A percentile compares a stretch with the other conserved stretches of the same genome.
These are phyloP conservation scores for Mallotus villosus DNA, from an alignment of 2,797 vertebrate genomes.

Conservation along the genomic window DNA sequence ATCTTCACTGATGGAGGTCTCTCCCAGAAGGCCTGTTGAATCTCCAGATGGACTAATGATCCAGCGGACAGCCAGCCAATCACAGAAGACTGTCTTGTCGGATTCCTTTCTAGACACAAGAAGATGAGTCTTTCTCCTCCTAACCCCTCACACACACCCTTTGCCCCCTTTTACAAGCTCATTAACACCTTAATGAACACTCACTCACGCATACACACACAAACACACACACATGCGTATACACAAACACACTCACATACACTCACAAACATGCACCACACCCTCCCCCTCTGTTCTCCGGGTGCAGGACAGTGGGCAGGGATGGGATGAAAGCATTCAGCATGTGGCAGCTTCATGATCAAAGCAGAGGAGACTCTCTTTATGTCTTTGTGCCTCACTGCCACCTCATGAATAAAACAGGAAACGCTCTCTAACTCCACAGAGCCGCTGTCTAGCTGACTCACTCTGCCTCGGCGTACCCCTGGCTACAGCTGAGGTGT, in stretches of 20 bases:
- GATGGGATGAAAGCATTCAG: conserved; percentile 17
- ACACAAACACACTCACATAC: conserved; percentile 15
- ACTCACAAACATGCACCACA: conserved; percentile 11
- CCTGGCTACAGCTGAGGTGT: not conserved
- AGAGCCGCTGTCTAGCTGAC: not conserved
- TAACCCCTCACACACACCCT: conserved; percentile 1
- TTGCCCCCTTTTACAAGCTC: conserved; percentile 26
- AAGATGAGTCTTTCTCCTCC: too few relatives aligned
- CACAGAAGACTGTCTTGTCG: too few relatives aligned
- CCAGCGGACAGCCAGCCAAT: too few relatives aligned
- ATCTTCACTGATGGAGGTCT: too few relatives aligned
- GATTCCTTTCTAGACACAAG: too few relatives aligned
- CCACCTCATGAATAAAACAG: conserved; percentile 38
- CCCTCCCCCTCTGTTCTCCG: not conserved
- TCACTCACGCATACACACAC: conserved; percentile 20
- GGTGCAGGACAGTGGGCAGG: conserved; percentile 34
- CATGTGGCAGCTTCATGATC: conserved; percentile 32
- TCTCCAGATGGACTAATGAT: too few relatives aligned
- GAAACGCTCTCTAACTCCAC: not conserved
- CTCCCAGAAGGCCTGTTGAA: too few relatives aligned
- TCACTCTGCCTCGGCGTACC: not conserved
- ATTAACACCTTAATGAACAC: conserved; percentile 44
- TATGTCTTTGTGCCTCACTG: conserved; percentile 14
- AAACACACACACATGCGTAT: conserved; percentile 29
- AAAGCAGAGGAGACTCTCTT: conserved; percentile 31